A percentile compares a stretch with the other conserved stretches of the same genome.
Evolutionary conservation across 2,113 vertebrate species (phyloP).

Genomic region (Brachionichthys hirsutus): DNA sequence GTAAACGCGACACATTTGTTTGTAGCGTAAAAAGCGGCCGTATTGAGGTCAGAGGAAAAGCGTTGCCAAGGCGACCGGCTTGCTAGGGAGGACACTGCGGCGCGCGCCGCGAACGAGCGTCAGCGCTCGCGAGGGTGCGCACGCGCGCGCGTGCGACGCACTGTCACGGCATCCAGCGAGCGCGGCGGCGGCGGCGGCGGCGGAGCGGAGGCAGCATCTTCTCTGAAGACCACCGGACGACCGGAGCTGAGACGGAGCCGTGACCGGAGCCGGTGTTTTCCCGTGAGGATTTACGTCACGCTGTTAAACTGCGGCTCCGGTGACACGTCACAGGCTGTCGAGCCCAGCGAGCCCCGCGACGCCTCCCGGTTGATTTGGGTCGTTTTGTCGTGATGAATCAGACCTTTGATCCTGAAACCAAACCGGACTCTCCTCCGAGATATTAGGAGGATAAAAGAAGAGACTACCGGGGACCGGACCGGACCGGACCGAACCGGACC

Average conservation of each 20-base stretch:
- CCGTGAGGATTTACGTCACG: conserved; percentile 40
- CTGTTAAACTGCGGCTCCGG: conserved; percentile 18
- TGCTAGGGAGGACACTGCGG: conserved; percentile 67
- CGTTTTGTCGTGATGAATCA: conserved; percentile 6
- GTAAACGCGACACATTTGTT: conserved; percentile 6
- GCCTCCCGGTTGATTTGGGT: conserved; percentile 22
- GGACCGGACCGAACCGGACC: conserved; percentile 23
- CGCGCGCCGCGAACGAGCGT: conserved; percentile 54
- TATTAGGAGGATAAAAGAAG: neutral
- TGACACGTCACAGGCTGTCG: conserved; percentile 42
- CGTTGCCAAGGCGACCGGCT: conserved; percentile 74
- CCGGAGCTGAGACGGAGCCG: conserved; percentile 1
- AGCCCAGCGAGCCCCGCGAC: conserved; percentile 24
- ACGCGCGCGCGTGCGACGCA: conserved; percentile 27
- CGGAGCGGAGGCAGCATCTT: conserved; percentile 33
- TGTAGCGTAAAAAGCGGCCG: conserved; percentile 24
- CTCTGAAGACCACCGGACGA: conserved; percentile 13
- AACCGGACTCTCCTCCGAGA: conserved; percentile 22
- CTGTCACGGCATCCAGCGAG: conserved; percentile 29
- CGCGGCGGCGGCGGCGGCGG: no score
- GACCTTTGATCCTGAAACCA: conserved; percentile 4
- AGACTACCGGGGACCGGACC: conserved; percentile 5
- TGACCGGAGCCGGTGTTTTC: conserved; percentile 13
- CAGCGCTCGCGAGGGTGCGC: conserved; percentile 17
- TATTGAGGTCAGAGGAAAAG: conserved; percentile 71